phyloP scores from a whole-genome alignment of 2,797 vertebrate genomes.

The Neostethus bicornis region DNA sequence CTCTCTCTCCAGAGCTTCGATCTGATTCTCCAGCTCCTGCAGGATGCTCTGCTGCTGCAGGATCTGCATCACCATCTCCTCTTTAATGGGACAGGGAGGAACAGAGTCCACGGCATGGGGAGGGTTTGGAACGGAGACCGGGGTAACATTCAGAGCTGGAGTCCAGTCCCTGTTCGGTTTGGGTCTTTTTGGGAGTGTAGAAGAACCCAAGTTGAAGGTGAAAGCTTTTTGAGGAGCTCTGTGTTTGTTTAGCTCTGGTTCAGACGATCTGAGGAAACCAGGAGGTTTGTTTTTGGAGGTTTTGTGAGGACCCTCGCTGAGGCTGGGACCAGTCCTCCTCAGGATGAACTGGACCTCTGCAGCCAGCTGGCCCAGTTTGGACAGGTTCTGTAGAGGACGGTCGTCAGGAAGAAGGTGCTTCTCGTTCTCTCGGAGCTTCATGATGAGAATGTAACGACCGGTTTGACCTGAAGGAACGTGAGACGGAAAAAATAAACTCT shows the following conservation, averaged over 20 bases:
- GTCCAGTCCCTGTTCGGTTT: slow-evolving; percentile 61
- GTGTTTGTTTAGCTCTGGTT: slow-evolving; percentile 63
- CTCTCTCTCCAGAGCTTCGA: slow-evolving; percentile 78
- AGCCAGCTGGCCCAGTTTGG: slow-evolving; percentile 87
- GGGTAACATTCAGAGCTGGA: slow-evolving; percentile 54
- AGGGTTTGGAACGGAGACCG: slow-evolving; percentile 45
- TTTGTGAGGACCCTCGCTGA: slow-evolving; percentile 62
- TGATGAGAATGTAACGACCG: slow-evolving; percentile 89
- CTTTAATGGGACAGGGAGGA: slow-evolving; percentile 68
- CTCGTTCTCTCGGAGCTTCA: slow-evolving; percentile 88
- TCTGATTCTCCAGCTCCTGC: slow-evolving; percentile 76
- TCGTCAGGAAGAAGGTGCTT: slow-evolving; percentile 86
- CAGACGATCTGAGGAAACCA: slow-evolving; percentile 52
- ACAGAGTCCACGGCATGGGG: not conserved
- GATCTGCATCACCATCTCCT: slow-evolving; percentile 81
- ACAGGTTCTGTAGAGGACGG: slow-evolving; percentile 84
- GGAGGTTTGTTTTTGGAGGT: slow-evolving; percentile 64
- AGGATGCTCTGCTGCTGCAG: slow-evolving; percentile 83
- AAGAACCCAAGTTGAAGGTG: slow-evolving; percentile 80
- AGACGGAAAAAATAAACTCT: too few relatives aligned
- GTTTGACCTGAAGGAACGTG: slow-evolving; percentile 86
- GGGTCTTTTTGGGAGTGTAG: slow-evolving; percentile 37
- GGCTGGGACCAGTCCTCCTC: slow-evolving; percentile 86
- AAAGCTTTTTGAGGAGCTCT: slow-evolving; percentile 79
- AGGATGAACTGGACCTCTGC: slow-evolving; percentile 89